A percentile compares a stretch with the other conserved stretches of the same genome.
phyloP scores from a whole-genome alignment of 2,113 vertebrate species.

The Scortum barcoo region DNA sequence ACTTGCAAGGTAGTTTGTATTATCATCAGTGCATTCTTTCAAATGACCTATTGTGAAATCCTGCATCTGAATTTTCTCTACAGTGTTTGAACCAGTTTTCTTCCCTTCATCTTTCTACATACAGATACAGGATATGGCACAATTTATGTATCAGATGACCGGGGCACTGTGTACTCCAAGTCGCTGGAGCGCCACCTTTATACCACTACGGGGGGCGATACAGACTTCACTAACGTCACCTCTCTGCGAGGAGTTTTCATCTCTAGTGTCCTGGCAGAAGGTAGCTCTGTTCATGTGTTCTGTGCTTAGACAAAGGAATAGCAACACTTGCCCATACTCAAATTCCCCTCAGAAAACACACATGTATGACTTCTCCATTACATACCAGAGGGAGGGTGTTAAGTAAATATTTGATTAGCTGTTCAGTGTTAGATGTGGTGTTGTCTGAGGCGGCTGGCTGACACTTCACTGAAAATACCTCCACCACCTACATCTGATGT shows the following conservation, averaged over 20 bases:
- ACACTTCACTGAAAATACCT: slow-evolving; percentile 38
- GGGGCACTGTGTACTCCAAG: slow-evolving; percentile 94
- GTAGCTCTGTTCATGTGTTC: slow-evolving; percentile 69
- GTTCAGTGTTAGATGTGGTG: slow-evolving; percentile 52
- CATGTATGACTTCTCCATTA: slow-evolving; percentile 53
- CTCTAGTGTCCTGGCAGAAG: slow-evolving; percentile 90
- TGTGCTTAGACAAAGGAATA: slow-evolving; percentile 24
- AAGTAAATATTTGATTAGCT: slow-evolving; percentile 75
- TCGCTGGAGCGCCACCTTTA: slow-evolving; percentile 94
- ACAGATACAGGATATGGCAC: slow-evolving; percentile 93
- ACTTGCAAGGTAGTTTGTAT: neutral
- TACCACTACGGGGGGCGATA: slow-evolving; percentile 90
- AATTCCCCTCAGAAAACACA: slow-evolving; percentile 49
- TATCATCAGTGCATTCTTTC: neutral
- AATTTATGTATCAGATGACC: slow-evolving; percentile 93
- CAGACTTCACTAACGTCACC: slow-evolving; percentile 95
- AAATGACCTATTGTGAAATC: neutral
- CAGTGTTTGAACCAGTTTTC: neutral
- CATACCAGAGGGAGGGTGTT: slow-evolving; percentile 38
- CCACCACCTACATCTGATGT: slow-evolving; percentile 20
- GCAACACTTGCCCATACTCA: slow-evolving; percentile 22
- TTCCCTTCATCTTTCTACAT: neutral
- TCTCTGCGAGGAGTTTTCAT: slow-evolving; percentile 93
- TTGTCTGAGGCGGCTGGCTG: slow-evolving; percentile 37
- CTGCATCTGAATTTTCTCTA: neutral